These are phyloP conservation scores for Melinaea marsaeus DNA, from an alignment of 2,888 invertebrate genomes.

Conservation along the genomic window DNA sequence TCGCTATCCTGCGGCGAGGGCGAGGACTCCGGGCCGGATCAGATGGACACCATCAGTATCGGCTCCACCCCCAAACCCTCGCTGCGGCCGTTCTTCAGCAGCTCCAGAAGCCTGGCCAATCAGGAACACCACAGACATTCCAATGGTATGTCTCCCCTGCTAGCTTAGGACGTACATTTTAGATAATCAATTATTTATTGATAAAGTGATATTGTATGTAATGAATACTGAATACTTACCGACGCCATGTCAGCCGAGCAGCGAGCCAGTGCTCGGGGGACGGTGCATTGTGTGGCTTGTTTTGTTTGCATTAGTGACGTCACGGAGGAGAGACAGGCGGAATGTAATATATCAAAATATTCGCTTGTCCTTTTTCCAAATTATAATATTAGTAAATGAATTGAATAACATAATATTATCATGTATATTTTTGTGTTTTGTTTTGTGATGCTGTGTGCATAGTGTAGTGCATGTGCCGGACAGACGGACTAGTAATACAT, in stretches of 20 bases:
- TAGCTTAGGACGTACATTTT: not conserved
- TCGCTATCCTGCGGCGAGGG: conserved; percentile 90
- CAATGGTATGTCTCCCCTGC: conserved; percentile 51
- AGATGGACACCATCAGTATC: conserved; percentile 95
- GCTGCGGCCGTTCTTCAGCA: conserved; percentile 95
- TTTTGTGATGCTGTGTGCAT: conserved; percentile 66
- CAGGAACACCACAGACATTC: conserved; percentile 72
- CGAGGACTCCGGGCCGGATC: conserved; percentile 94
- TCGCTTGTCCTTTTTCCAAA: conserved; percentile 6
- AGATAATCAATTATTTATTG: too few species aligned
- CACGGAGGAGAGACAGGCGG: conserved; percentile 14
- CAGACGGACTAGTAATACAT: conserved; percentile 26
- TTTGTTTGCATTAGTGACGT: conserved; percentile 23
- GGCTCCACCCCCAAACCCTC: conserved; percentile 98
- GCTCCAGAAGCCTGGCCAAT: conserved; percentile 86
- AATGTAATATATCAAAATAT: not conserved
- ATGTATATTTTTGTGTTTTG: conserved; percentile 39
- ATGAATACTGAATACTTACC: not conserved
- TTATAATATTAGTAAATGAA: not conserved
- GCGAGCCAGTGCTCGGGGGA: conserved; percentile 17
- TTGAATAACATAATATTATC: not conserved
- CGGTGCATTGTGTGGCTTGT: conserved; percentile 24
- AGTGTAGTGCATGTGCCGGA: conserved; percentile 53
- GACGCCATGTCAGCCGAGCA: not conserved
- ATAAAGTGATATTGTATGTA: not conserved